A percentile compares a stretch with the other conserved stretches of the same genome.
Evolutionary conservation across 2,113 vertebrate species (phyloP).

Genomic region (Mus musculus): DNA sequence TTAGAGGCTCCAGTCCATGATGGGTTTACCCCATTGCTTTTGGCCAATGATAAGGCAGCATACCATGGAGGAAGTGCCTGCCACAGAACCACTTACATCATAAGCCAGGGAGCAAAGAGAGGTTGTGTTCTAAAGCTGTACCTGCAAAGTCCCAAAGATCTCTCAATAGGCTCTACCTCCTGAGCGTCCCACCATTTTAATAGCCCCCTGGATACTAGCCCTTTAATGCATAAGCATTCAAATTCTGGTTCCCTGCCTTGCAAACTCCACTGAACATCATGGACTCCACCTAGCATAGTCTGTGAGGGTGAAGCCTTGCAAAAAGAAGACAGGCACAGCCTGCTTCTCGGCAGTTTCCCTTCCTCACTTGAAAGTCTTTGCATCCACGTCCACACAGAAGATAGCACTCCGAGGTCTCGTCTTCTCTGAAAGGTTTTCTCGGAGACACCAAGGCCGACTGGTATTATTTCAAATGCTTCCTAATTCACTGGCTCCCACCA

Average conservation of each 20-base stretch:
- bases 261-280: not conserved
- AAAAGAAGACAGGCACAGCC: not conserved
- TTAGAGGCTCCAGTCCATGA: not conserved
- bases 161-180: too few species aligned
- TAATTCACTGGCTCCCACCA: not conserved
- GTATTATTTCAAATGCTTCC: slow-evolving; percentile 43
- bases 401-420: not conserved
- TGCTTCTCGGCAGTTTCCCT: not conserved
- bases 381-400: not conserved
- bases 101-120: not conserved
- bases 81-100: not conserved
- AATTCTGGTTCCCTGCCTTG: not conserved
- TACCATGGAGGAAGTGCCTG: too few species aligned
- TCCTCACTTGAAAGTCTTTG: not conserved
- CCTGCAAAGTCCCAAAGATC: not conserved
- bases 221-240: not conserved
- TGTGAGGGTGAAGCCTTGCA: not conserved
- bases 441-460: not conserved
- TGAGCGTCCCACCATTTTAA: not conserved
- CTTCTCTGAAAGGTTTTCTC: not conserved
- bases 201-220: not conserved
- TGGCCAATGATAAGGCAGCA: not conserved
- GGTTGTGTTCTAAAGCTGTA: not conserved
- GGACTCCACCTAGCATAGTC: not conserved
- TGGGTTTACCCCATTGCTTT: not conserved